Conservation (phyloP, 2,113 vertebrate genomes). For the Ceyx margarethae region DNA sequence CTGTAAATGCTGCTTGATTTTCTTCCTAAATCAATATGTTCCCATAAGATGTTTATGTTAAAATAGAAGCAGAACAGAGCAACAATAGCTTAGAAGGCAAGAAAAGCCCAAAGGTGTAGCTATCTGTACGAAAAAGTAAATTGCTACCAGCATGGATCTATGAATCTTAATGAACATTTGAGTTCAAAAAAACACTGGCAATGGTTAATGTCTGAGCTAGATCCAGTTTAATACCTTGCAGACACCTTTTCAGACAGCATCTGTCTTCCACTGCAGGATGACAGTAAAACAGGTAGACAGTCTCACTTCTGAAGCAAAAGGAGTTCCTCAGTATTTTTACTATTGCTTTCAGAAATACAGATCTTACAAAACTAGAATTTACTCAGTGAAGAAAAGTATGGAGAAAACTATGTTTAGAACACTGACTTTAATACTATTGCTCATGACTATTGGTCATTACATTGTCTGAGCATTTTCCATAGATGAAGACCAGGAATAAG, state of each 20-base stretch:
- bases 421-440: background rate
- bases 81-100: background rate
- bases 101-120: background rate
- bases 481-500: background rate
- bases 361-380: background rate
- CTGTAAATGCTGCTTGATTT: background rate
- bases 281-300: conserved; percentile 51
- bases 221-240: conserved; percentile 48
- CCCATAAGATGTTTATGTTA: background rate
- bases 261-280: conserved; percentile 64
- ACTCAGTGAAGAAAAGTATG: background rate
- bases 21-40: background rate
- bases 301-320: conserved; percentile 28
- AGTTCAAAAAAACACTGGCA: background rate
- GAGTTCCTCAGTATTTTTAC: background rate
- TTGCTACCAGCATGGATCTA: background rate
- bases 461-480: background rate
- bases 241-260: conserved; percentile 63
- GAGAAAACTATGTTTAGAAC: background rate
- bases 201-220: conserved; percentile 33
- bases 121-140: background rate
- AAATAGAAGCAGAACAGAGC: background rate
- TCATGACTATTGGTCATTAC: background rate
- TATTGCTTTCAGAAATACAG: background rate
- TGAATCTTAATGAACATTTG: background rate